A percentile compares a stretch with the other conserved stretches of the same genome.
Conservation (phyloP, 2,888 invertebrate species). For the Cryptus viduatorius region DNA sequence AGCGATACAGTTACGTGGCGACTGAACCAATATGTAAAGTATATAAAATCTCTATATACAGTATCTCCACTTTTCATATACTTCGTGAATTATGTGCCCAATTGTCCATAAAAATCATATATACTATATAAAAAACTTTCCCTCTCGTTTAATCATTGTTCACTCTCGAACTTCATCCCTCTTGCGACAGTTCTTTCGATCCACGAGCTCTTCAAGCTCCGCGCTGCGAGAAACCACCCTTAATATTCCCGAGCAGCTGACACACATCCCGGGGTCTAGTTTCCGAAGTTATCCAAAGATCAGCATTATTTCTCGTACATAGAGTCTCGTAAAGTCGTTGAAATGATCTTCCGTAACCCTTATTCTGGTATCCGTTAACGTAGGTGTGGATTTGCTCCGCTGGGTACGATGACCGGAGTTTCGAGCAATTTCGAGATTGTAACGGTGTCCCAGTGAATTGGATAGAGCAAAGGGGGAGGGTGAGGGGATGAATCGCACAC, state of each 20-base stretch:
- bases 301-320: conserved; percentile 54
- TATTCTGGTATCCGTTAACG: conserved; percentile 29
- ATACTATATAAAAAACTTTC: no score
- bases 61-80: no score
- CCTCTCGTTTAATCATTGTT: background rate
- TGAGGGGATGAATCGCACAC: conserved; percentile 2
- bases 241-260: background rate
- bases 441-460: conserved; percentile 15
- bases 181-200: background rate
- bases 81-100: no score
- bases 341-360: conserved; percentile 66
- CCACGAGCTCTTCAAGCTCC: background rate
- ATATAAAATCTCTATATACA: no score
- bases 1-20: no score
- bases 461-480: background rate
- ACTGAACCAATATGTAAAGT: no score
- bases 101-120: no score
- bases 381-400: conserved; percentile 8
- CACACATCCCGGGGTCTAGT: background rate
- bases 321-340: conserved; percentile 66
- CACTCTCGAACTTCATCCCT: background rate
- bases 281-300: conserved; percentile 38
- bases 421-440: background rate
- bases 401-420: conserved; percentile 24
- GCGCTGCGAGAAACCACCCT: background rate